These are phyloP conservation scores for Mirza zaza DNA, from an alignment of 2,113 vertebrate species.

Conservation along the genomic window DNA sequence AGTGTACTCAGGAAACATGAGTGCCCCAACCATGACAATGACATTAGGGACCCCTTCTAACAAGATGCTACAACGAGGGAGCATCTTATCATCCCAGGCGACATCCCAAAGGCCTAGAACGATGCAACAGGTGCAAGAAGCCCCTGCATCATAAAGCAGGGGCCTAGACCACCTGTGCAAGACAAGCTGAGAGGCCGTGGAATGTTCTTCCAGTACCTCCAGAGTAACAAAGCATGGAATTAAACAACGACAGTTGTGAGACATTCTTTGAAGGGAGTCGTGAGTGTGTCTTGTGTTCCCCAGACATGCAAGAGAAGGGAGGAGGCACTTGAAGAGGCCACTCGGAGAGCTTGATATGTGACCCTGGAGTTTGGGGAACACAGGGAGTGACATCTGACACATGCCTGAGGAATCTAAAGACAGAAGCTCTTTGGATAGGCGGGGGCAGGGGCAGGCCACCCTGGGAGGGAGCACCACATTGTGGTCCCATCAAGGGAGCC, in stretches of 20 bases:
- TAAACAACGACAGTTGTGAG: neutral
- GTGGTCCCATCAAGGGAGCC: neutral
- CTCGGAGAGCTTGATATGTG: neutral
- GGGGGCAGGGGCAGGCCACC: neutral
- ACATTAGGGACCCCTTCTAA: neutral
- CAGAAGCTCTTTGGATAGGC: neutral
- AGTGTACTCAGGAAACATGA: neutral
- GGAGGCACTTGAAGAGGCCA: neutral
- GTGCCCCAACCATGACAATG: accelerated
- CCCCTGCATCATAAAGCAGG: neutral
- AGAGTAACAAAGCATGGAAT: neutral
- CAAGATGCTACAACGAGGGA: neutral
- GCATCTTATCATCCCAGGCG: neutral
- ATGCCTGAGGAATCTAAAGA: neutral
- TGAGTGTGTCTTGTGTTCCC: neutral
- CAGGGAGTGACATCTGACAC: neutral
- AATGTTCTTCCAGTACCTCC: neutral
- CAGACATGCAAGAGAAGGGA: neutral
- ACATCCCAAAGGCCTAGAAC: neutral
- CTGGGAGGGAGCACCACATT: neutral
- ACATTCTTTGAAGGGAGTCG: neutral
- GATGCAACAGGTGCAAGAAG: neutral
- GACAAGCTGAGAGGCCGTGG: neutral
- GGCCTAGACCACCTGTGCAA: neutral
- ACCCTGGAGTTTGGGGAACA: neutral